Percentiles rank a stretch among this genome's conserved stretches.
Evolutionary conservation across 2,113 vertebrate species (phyloP).

Genomic region (Mesitornis unicolor): DNA sequence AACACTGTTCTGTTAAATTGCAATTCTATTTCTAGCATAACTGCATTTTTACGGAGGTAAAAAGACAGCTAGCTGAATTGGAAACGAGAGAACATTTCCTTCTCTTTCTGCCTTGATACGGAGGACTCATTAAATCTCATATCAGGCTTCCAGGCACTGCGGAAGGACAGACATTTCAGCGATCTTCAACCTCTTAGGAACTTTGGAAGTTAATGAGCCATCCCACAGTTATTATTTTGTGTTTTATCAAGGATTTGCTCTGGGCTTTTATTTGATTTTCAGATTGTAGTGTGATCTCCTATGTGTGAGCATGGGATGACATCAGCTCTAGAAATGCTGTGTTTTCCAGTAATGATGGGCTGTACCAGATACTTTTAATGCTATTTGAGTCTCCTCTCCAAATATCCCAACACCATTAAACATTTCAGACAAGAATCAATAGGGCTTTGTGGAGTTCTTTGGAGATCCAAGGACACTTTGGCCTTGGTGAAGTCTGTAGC

Average conservation of each 20-base stretch:
- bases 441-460: background rate
- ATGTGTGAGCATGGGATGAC: background rate
- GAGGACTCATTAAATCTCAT: slow-evolving; percentile 30
- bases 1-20: background rate
- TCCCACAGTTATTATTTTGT: slow-evolving; percentile 19
- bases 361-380: background rate
- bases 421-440: background rate
- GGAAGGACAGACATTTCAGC: slow-evolving; percentile 26
- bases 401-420: background rate
- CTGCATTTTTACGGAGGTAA: background rate
- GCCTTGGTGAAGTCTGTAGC: background rate
- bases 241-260: background rate
- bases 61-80: background rate
- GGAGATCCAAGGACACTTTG: background rate
- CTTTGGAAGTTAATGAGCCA: slow-evolving; percentile 48
- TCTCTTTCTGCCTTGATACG: background rate
- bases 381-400: background rate
- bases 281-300: background rate
- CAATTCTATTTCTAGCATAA: background rate
- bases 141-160: background rate
- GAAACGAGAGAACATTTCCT: background rate
- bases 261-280: slow-evolving; percentile 48
- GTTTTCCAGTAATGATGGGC: background rate
- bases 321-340: background rate
- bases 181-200: slow-evolving; percentile 6